phyloP scores from a whole-genome alignment of 2,113 vertebrate genomes.

The Poeciliopsis turrubarensis region DNA sequence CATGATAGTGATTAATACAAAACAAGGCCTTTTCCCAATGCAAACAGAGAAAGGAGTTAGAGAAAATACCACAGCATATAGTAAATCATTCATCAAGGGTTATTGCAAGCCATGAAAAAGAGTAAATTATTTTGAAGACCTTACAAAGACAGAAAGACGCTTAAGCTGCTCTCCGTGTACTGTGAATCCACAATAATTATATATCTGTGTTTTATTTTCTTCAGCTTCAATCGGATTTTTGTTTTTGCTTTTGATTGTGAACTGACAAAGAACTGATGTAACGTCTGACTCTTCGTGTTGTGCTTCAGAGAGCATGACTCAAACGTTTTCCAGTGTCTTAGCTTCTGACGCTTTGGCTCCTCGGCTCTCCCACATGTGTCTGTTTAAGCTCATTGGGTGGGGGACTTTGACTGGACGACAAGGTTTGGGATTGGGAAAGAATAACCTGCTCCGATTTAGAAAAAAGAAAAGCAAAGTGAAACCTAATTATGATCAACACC shows the following conservation, averaged over 20 bases:
- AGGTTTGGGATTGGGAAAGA: not conserved
- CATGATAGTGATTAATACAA: not conserved
- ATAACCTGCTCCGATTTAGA: not conserved
- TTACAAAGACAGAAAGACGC: conserved; percentile 4
- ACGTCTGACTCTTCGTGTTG: not conserved
- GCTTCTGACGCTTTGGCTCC: not conserved
- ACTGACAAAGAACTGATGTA: not conserved
- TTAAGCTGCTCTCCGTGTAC: not conserved
- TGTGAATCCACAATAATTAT: not conserved
- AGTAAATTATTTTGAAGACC: conserved; percentile 11
- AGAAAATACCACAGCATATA: not conserved
- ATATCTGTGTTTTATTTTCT: no score
- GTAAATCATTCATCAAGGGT: conserved; percentile 8
- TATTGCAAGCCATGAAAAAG: not conserved
- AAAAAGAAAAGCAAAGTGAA: not conserved
- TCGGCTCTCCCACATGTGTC: not conserved
- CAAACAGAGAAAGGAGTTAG: not conserved
- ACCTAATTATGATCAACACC: not conserved
- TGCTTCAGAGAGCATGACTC: no score
- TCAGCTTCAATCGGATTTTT: not conserved
- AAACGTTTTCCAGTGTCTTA: not conserved
- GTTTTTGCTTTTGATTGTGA: not conserved
- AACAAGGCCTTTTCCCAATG: no score
- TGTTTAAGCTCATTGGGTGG: not conserved
- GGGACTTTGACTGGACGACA: not conserved